Conservation (phyloP, 2,888 invertebrate genomes). For the Deilephila elpenor region DNA sequence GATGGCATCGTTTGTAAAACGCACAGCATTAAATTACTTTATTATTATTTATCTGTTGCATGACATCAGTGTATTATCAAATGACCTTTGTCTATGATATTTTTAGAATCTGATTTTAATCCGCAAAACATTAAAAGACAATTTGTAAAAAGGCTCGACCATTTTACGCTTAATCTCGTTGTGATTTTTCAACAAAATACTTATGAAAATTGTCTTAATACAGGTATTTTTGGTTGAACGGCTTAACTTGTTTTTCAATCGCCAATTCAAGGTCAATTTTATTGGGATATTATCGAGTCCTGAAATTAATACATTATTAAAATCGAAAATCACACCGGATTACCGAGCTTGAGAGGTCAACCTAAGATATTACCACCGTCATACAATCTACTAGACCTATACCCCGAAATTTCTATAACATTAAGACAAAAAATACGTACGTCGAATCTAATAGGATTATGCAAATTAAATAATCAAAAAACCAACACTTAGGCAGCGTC, state of each 20-base stretch:
- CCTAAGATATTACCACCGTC: no score
- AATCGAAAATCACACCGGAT: no score
- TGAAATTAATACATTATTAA: no score
- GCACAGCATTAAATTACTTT: neutral
- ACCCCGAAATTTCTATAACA: neutral
- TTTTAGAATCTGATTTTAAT: slow-evolving; percentile 4
- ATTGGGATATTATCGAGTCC: no score
- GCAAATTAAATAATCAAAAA: slow-evolving; percentile 1
- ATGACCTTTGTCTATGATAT: slow-evolving; percentile 4
- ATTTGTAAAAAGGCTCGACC: neutral
- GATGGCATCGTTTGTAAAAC: neutral
- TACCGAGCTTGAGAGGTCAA: no score
- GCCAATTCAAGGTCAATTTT: no score
- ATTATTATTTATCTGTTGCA: neutral
- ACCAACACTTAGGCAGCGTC: slow-evolving; percentile 15
- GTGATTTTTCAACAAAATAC: neutral
- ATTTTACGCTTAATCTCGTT: neutral
- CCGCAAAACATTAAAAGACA: slow-evolving; percentile 11
- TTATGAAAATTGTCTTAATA: no score
- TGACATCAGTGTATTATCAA: slow-evolving; percentile 8
- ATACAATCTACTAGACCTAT: neutral
- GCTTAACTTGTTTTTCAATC: no score
- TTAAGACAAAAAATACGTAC: neutral
- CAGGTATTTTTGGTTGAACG: no score
- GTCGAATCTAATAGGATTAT: slow-evolving; percentile 3